These are phyloP conservation scores for Spinibarbus caldwelli DNA, from an alignment of 2,797 vertebrate genomes.

Conservation along the genomic window DNA sequence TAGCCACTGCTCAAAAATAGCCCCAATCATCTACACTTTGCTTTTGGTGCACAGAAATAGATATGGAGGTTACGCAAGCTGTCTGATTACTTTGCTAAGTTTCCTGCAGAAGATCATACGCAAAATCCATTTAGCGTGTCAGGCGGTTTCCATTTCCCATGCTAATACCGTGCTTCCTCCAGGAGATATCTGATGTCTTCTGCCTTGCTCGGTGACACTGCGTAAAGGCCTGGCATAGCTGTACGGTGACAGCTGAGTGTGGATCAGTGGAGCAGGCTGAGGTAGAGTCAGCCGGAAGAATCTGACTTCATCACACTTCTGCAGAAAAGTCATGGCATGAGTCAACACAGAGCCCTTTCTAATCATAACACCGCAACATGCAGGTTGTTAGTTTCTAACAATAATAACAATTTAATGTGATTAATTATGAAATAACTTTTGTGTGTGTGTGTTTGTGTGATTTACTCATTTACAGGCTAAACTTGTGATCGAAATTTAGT, in stretches of 20 bases:
- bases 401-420: not conserved
- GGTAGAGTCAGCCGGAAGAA: constrained; percentile 9
- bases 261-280: constrained; percentile 42
- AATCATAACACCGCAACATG: not conserved
- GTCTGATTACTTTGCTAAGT: constrained; percentile 65
- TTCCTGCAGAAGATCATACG: constrained; percentile 59
- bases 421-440: not conserved
- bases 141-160: constrained; percentile 59
- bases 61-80: constrained; percentile 58
- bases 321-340: constrained; percentile 19
- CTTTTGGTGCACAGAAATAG: constrained; percentile 57
- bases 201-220: constrained; percentile 20
- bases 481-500: not conserved
- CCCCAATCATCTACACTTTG: constrained; percentile 54
- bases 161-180: constrained; percentile 57
- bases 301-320: constrained; percentile 27
- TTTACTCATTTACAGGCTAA: not conserved
- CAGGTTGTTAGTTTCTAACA: constrained; percentile 7
- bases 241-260: constrained; percentile 43
- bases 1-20: constrained; percentile 64
- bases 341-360: not conserved
- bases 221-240: constrained; percentile 39
- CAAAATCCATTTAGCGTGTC: constrained; percentile 63
- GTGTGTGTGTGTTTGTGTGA: not conserved
- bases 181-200: constrained; percentile 51